These are phyloP conservation scores for Anhinga rufa DNA, from an alignment of 2,113 vertebrate genomes.

Conservation along the genomic window DNA sequence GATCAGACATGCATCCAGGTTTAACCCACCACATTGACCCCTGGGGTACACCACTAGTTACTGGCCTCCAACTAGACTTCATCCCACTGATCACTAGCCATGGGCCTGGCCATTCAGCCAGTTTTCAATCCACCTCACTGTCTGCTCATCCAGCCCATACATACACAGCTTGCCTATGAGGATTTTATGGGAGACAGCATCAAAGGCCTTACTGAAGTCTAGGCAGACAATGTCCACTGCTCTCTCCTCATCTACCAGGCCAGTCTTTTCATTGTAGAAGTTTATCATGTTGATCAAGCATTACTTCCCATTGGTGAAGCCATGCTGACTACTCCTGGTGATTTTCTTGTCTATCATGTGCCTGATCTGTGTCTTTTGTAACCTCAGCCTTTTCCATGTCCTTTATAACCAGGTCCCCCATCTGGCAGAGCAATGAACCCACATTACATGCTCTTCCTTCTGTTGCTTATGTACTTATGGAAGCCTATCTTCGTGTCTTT, in stretches of 20 bases:
- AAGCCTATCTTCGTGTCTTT: not conserved
- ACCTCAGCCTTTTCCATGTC: not conserved
- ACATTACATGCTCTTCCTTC: not conserved
- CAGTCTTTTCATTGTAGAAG: not conserved
- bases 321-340: not conserved
- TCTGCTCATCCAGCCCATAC: not conserved
- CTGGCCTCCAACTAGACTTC: not conserved
- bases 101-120: not conserved
- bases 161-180: too few relatives aligned
- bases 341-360: not conserved
- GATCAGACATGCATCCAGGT: not conserved
- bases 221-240: not conserved
- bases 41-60: not conserved
- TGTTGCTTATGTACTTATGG: rapidly evolving
- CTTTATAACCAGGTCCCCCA: not conserved
- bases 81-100: not conserved
- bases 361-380: not conserved
- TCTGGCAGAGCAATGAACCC: not conserved
- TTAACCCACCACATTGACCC: not conserved
- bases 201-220: not conserved
- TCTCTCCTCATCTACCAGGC: not conserved
- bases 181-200: not conserved
- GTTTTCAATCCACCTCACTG: not conserved
- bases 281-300: not conserved
- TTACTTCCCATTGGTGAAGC: not conserved